Evolutionary conservation across 2,888 invertebrate genomes (phyloP).

Genomic region (Xestia xanthographa): DNA sequence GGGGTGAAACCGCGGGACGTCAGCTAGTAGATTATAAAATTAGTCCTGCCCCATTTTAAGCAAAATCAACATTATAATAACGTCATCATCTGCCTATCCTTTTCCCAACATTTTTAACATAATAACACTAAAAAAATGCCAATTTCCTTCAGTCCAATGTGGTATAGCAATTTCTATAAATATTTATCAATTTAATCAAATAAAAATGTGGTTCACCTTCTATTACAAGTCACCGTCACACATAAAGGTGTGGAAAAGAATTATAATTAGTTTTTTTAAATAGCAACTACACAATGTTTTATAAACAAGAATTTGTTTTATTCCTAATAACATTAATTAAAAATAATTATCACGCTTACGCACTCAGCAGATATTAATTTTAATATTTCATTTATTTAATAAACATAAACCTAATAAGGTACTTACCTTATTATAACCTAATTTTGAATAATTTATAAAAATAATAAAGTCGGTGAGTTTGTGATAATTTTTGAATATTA

Average conservation of each 20-base stretch:
- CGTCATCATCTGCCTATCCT: background rate
- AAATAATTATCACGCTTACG: background rate
- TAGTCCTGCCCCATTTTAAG: no score
- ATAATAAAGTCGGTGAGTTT: background rate
- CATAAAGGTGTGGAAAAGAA: background rate
- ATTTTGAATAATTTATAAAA: background rate
- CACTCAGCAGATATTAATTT: background rate
- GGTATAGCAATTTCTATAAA: constrained; percentile 3
- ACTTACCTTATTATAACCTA: background rate
- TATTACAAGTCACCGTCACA: background rate
- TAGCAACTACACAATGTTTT: background rate
- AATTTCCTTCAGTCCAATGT: background rate
- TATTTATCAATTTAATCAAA: constrained; percentile 1
- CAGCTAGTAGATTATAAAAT: no score
- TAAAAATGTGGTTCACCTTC: constrained; percentile 46
- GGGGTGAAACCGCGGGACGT: no score
- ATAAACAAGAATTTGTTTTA: background rate
- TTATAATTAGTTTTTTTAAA: constrained; percentile 13
- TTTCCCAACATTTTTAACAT: no score
- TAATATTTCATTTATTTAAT: background rate
- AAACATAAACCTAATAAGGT: background rate
- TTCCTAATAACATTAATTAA: background rate
- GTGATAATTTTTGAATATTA: background rate
- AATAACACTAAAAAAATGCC: no score
- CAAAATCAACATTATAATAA: background rate